A percentile compares a stretch with the other conserved stretches of the same genome.
phyloP scores from a whole-genome alignment of 2,797 vertebrate genomes.

The Hyperoplus lanceolatus region DNA sequence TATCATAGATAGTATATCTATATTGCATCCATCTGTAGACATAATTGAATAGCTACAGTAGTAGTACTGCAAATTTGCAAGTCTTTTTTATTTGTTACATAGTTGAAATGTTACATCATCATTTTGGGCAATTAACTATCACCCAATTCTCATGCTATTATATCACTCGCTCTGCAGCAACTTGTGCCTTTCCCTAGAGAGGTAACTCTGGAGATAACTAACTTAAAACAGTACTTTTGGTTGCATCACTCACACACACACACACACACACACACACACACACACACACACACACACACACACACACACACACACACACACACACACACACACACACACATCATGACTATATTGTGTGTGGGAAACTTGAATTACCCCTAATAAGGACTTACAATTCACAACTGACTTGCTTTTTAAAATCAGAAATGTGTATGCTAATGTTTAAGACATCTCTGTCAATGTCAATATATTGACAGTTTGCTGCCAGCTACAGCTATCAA shows the following conservation, averaged over 20 bases:
- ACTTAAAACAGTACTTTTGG: not conserved
- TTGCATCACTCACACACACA: not conserved
- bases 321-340: too few relatives aligned
- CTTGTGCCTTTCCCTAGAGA: constrained; percentile 29
- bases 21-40: not conserved
- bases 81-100: constrained; percentile 37
- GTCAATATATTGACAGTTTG: not conserved
- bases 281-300: too few relatives aligned
- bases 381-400: not conserved
- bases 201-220: not conserved
- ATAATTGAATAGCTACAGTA: not conserved
- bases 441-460: not conserved
- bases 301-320: too few relatives aligned
- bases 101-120: constrained; percentile 55
- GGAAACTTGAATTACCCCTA: not conserved
- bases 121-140: constrained; percentile 31
- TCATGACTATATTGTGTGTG: not conserved
- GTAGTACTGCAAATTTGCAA: constrained; percentile 10
- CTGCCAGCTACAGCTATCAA: not conserved
- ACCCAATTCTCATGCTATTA: constrained; percentile 11
- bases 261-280: too few relatives aligned
- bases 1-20: too few relatives aligned
- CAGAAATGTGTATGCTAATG: not conserved
- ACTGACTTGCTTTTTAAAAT: not conserved
- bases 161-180: constrained; percentile 5